These are phyloP conservation scores for Lutjanus erythropterus DNA, from an alignment of 2,113 vertebrate genomes.

Conservation along the genomic window DNA sequence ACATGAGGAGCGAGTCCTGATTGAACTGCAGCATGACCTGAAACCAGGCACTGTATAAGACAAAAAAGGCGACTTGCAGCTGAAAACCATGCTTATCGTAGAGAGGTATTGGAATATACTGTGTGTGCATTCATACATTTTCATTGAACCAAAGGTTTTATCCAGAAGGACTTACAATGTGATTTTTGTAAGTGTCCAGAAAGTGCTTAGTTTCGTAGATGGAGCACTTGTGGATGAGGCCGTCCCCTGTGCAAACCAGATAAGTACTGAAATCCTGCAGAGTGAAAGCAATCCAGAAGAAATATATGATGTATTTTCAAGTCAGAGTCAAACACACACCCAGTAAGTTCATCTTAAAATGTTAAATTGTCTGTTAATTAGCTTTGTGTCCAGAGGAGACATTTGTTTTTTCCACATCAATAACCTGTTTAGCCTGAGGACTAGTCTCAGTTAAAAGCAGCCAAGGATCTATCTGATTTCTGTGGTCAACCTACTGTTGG, in stretches of 20 bases:
- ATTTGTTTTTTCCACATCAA: too few species aligned
- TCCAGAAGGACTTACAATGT: conserved; percentile 84
- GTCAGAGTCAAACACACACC: not conserved
- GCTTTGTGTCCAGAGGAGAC: too few species aligned
- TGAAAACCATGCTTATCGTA: not conserved
- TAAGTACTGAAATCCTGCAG: conserved; percentile 89
- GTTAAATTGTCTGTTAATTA: not conserved
- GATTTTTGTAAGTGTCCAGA: conserved; percentile 88
- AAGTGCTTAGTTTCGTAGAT: conserved; percentile 83
- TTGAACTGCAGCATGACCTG: too few species aligned
- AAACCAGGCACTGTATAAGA: too few species aligned
- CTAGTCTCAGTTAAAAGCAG: not conserved
- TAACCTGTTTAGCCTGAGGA: not conserved
- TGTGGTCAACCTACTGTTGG: conserved; percentile 80
- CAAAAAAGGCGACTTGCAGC: too few species aligned
- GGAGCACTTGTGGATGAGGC: conserved; percentile 90
- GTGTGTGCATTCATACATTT: not conserved
- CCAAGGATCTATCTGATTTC: not conserved
- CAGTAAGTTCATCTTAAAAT: not conserved
- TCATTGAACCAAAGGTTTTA: not conserved
- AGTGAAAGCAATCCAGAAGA: not conserved
- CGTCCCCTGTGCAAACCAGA: conserved; percentile 89
- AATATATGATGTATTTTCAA: not conserved
- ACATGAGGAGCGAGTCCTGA: too few species aligned
- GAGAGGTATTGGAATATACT: not conserved